Evolutionary conservation across 2,888 invertebrate genomes (phyloP).

Genomic region (Polydrusus tereticollis): DNA sequence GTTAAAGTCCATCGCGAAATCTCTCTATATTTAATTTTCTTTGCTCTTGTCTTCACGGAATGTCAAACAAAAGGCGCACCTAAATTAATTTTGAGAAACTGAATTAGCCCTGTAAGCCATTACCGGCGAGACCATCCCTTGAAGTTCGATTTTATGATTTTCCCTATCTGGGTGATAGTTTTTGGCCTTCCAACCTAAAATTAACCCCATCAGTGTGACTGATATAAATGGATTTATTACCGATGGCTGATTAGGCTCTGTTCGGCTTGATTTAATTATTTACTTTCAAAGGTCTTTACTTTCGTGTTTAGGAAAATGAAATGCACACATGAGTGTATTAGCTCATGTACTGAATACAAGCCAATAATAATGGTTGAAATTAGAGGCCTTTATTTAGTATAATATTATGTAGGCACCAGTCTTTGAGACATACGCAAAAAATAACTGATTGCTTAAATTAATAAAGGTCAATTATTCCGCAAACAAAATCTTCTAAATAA

Average conservation of each 20-base stretch:
- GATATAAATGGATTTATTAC: conserved; percentile 21
- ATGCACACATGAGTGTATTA: too few relatives aligned
- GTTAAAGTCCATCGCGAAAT: not conserved
- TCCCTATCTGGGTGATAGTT: conserved; percentile 15
- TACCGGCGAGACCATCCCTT: conserved; percentile 34
- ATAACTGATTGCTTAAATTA: too few relatives aligned
- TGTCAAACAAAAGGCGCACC: conserved; percentile 25
- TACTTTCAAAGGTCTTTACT: too few relatives aligned
- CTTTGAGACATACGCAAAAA: too few relatives aligned
- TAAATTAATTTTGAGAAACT: conserved; percentile 26
- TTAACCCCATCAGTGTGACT: conserved; percentile 3
- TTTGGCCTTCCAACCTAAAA: not conserved
- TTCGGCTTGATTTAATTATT: not conserved
- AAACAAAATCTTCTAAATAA: too few relatives aligned
- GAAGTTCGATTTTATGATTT: conserved; percentile 38
- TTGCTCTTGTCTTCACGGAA: conserved; percentile 3
- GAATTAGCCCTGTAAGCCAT: conserved; percentile 33
- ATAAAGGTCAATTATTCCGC: too few relatives aligned
- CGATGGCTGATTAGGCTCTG: conserved; percentile 4
- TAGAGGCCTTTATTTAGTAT: too few relatives aligned
- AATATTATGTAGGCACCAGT: too few relatives aligned
- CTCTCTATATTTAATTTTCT: conserved; percentile 18
- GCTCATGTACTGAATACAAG: too few relatives aligned
- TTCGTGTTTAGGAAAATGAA: too few relatives aligned
- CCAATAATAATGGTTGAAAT: too few relatives aligned